Conservation (phyloP, 2,797 vertebrate species). For the Octomys mimax region DNA sequence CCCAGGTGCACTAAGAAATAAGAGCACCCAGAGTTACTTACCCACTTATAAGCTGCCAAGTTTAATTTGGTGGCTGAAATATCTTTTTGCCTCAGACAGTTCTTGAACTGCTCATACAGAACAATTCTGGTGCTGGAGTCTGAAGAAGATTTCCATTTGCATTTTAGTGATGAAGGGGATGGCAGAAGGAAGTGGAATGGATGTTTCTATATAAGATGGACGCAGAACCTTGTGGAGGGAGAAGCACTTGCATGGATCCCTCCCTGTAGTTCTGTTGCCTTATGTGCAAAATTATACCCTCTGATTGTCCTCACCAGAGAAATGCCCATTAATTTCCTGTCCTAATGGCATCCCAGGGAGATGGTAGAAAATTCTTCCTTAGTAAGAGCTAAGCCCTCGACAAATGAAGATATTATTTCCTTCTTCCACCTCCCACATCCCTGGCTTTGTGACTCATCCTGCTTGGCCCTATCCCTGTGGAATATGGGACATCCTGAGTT, state of each 20-base stretch:
- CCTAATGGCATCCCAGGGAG: slow-evolving; percentile 57
- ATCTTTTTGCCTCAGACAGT: slow-evolving; percentile 76
- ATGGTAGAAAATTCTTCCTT: slow-evolving; percentile 67
- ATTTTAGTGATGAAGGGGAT: slow-evolving; percentile 46
- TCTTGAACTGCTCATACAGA: slow-evolving; percentile 71
- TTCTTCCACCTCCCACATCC: neutral
- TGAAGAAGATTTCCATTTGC: slow-evolving; percentile 26
- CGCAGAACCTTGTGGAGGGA: slow-evolving; percentile 63
- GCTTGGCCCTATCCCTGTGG: neutral
- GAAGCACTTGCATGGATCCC: slow-evolving; percentile 53
- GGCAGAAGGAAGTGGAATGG: slow-evolving; percentile 2
- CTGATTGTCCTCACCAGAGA: slow-evolving; percentile 67
- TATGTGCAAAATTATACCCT: slow-evolving; percentile 32
- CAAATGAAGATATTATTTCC: slow-evolving; percentile 68
- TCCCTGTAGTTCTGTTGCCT: slow-evolving; percentile 78
- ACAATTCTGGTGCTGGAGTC: slow-evolving; percentile 76
- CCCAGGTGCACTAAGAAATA: slow-evolving; percentile 74
- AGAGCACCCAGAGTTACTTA: slow-evolving; percentile 69
- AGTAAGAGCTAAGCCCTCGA: slow-evolving; percentile 75
- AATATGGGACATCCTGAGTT: slow-evolving; percentile 13
- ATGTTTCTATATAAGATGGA: slow-evolving; percentile 70
- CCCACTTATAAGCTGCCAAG: slow-evolving; percentile 64
- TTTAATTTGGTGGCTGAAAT: slow-evolving; percentile 75
- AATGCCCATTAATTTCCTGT: slow-evolving; percentile 67
- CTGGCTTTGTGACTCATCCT: neutral